Percentiles rank a stretch among this genome's conserved stretches.
Conservation (phyloP, 2,113 vertebrate genomes). For the Datnioides undecimradiatus region DNA sequence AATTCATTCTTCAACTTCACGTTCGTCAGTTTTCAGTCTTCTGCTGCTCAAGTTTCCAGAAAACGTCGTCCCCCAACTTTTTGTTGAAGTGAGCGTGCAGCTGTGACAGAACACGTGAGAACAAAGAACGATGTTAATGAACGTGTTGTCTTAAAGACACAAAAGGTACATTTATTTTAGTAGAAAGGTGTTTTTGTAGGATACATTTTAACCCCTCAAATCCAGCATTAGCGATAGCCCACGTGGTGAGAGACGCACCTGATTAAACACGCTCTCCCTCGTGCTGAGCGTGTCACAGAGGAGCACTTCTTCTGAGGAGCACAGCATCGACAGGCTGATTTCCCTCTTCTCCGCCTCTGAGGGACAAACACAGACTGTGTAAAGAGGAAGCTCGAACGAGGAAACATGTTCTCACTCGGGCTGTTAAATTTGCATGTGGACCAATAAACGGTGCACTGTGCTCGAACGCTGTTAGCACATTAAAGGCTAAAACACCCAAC, state of each 20-base stretch:
- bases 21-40: background rate
- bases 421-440: conserved; percentile 9
- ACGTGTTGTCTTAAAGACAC: background rate
- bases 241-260: conserved; percentile 45
- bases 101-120: conserved; percentile 55
- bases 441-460: background rate
- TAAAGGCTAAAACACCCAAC: no score
- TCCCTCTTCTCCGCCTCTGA: fast-evolving
- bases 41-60: background rate
- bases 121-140: background rate
- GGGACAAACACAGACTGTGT: conserved; percentile 17
- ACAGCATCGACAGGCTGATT: conserved; percentile 64
- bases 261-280: fast-evolving
- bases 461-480: background rate
- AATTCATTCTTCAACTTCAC: no score
- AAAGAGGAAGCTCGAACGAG: conserved; percentile 13
- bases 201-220: background rate
- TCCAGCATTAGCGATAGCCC: background rate
- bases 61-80: fast-evolving
- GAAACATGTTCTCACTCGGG: background rate
- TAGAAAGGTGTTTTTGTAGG: background rate
- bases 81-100: fast-evolving
- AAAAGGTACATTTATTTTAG: no score
- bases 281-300: fast-evolving
- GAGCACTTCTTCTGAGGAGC: background rate